Evolutionary conservation across 2,888 invertebrate species (phyloP).

Genomic region (Steinernema scapterisci): DNA sequence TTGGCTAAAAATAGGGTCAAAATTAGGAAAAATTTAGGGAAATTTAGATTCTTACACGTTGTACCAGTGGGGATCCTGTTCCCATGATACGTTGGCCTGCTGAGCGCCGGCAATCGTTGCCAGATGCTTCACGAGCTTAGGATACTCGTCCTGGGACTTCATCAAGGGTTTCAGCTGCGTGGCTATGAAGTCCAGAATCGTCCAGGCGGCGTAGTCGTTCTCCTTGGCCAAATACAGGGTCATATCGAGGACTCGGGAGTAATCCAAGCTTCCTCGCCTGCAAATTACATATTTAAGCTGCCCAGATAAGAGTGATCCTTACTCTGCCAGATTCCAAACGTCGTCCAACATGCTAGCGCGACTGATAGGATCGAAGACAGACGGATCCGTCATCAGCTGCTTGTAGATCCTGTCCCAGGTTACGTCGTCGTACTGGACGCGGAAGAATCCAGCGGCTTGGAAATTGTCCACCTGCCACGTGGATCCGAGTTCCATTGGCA

Average conservation of each 20-base stretch:
- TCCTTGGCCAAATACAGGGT: background rate
- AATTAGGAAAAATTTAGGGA: too few species aligned
- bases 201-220: background rate
- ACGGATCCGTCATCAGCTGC: background rate
- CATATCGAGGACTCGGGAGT: background rate
- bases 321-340: conserved; percentile 28
- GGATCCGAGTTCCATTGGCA: background rate
- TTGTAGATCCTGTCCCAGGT: conserved; percentile 18
- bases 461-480: background rate
- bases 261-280: background rate
- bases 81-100: too few species aligned
- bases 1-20: background rate
- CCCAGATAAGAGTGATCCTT: background rate
- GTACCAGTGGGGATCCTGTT: background rate
- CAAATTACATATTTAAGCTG: too few species aligned
- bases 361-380: background rate
- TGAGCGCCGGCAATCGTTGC: background rate
- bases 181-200: background rate
- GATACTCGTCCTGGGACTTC: background rate
- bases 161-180: background rate
- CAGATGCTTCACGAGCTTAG: background rate
- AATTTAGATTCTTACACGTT: background rate
- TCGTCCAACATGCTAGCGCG: conserved; percentile 23
- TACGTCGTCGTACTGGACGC: conserved; percentile 34
- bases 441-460: background rate